Evolutionary conservation across 1,140 invertebrate genomes (phyloP), one percentile per base, ranked within the genome.

Genomic region (Acromyrmex charruanus): DNA sequence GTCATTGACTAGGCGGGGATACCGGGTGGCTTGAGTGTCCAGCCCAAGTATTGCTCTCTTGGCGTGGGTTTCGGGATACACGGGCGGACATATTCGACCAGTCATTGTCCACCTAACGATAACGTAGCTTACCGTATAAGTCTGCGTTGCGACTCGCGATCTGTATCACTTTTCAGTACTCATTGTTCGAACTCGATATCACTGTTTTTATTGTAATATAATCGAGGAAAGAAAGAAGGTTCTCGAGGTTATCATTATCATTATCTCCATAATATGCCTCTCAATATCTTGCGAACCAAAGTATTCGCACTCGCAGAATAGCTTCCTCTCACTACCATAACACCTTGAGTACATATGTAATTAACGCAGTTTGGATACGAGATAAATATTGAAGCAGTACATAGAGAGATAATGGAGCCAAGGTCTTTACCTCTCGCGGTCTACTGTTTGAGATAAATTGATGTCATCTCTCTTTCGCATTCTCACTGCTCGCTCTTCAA

Each of bases 31-130:
- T 44, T 63, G 65, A 87, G 31, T 58, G 61, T 84, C 28, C 44
- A 55, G 16, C n/a, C 59, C 39, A 85, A 68, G 71, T 75, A 80
- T 75, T 28, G 68, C 44, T 86, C 81, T 93, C 90, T 90, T 86
- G 88, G 93, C 93, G 94, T 94, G 92, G 93, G 93, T 92, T 94
- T 94, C 85, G 90, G 90, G 91, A 94, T 89, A 92, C 90, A 93
- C 88, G 88, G 89, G 87, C 90, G 84, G 53, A 25, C 72, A 94
- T 92, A 94, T 92, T 91, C 91, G 90, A 88, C 80, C 90, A 92
- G 88, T 91, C 93, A 94, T 94, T 94, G 93, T 94, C 92, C 93
- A 92, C 80, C 90, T 92, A 94, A 93, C 89, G 91, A 91, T 91
- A 85, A 69, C 65, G 65, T 55, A n/a, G 31, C 28, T 39, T 7